Conservation (phyloP, 2,113 vertebrate species). For the Sylvia atricapilla region DNA sequence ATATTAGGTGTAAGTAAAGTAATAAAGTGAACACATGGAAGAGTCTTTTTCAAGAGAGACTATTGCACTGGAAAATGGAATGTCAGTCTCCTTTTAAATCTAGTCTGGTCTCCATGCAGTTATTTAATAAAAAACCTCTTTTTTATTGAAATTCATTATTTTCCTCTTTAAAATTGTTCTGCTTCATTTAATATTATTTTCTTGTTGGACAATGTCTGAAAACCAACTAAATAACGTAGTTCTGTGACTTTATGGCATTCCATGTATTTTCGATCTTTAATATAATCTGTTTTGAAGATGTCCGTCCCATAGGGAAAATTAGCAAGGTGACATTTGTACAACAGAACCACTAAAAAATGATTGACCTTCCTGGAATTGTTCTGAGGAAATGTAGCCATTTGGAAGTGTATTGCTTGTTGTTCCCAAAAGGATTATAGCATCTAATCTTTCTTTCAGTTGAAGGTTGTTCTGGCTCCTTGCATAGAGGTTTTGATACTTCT, state of each 20-base stretch:
- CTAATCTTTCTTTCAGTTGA: conserved; percentile 80
- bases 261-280: conserved; percentile 51
- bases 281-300: conserved; percentile 47
- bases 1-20: conserved; percentile 72
- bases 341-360: not conserved
- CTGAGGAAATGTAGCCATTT: not conserved
- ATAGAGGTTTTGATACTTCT: conserved; percentile 93
- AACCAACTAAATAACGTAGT: conserved; percentile 22
- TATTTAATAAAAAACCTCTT: conserved; percentile 61
- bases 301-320: not conserved
- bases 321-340: not conserved
- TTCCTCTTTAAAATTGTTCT: conserved; percentile 61
- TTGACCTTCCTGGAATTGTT: conserved; percentile 29
- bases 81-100: conserved; percentile 67
- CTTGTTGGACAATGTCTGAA: conserved; percentile 44
- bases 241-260: conserved; percentile 20
- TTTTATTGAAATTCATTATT: conserved; percentile 70
- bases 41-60: conserved; percentile 64
- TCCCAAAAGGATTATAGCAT: not conserved
- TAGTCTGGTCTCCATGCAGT: conserved; percentile 55
- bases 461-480: conserved; percentile 92
- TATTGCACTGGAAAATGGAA: conserved; percentile 58
- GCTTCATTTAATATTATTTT: conserved; percentile 50
- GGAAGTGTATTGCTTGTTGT: not conserved
- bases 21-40: conserved; percentile 74